Evolutionary conservation across 2,113 vertebrate genomes (phyloP).

Genomic region (Ancistrus triradiatus): DNA sequence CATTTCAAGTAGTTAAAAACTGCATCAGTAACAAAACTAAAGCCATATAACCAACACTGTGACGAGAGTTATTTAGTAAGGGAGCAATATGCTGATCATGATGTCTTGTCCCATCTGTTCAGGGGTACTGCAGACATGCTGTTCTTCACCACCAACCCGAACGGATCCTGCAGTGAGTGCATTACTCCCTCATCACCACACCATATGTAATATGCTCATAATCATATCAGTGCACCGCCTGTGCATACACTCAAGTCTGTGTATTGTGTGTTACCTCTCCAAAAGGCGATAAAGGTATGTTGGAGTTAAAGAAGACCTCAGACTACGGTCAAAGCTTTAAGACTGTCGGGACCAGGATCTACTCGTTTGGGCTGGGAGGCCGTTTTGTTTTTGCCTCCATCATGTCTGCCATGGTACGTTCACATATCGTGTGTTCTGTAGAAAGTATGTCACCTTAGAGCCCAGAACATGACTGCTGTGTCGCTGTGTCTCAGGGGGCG

Average conservation of each 20-base stretch:
- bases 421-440: background rate
- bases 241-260: no score
- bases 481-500: constrained; percentile 63
- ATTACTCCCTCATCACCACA: background rate
- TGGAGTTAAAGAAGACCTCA: constrained; percentile 77
- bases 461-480: background rate
- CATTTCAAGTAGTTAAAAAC: no score
- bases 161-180: constrained; percentile 85
- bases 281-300: constrained; percentile 76
- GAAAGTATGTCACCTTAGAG: background rate
- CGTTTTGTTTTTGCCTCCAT: constrained; percentile 90
- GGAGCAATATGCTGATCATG: no score
- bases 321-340: constrained; percentile 80
- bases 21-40: no score
- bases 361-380: constrained; percentile 86
- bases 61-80: no score
- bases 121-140: constrained; percentile 74
- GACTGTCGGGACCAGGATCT: constrained; percentile 79
- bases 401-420: constrained; percentile 80
- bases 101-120: constrained; percentile 26
- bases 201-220: background rate
- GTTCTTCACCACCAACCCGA: constrained; percentile 77
- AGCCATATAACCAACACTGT: no score
- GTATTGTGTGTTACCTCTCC: background rate
- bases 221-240: no score